Evolutionary conservation across 2,888 invertebrate genomes (phyloP), one percentile per base, ranked within the genome.

Genomic region (Clunio marinus): DNA sequence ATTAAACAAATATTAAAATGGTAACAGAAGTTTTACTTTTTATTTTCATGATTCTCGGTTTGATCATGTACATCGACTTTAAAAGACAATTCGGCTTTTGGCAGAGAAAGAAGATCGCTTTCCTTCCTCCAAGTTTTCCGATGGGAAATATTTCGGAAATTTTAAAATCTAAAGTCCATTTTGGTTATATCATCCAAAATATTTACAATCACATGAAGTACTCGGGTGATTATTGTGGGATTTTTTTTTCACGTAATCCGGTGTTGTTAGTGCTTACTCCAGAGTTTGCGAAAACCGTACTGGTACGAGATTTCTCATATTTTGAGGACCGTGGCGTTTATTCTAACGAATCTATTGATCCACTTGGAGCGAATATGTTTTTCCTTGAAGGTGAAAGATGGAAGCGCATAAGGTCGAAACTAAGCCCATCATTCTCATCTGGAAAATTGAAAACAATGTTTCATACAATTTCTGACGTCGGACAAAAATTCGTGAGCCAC

Each of bases 261-360:
- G 35, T 32, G 5, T 13, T 32, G 35, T 13, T 32, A 8, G 35
- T 32, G 5, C 13, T 32, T 8, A 8, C 35, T 13, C 35, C 35
- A 5, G 35, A 32, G 35, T 32, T 32, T 13, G 35, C 35, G 35
- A 32, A 32, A 32, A 13, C 13, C 13, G 35, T 32, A 8, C 35
- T 32, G 35, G 35, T 63, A 25, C 37, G 45, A 20, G 63, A 63
- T 17, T 63, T 63, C 25, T 37, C 37, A 13, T 25, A 22, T 45
- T 63, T 63, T 45, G 41, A 7, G 2, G 45, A 63, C 22, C 63
- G 63, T n/a, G 63, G 63, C 1, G 63, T 63, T 41, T 63, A 63
- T 27, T 41, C n/a, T 2, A 63, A 63, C 22, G 63, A 63, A n/a
- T 2, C 17, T 8, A 35, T n/a, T 27, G 63, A 63, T 45, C 41